Base-by-base conservation (phyloP, 2,888 invertebrate genomes). In the Gryllus longicercus region DNA sequence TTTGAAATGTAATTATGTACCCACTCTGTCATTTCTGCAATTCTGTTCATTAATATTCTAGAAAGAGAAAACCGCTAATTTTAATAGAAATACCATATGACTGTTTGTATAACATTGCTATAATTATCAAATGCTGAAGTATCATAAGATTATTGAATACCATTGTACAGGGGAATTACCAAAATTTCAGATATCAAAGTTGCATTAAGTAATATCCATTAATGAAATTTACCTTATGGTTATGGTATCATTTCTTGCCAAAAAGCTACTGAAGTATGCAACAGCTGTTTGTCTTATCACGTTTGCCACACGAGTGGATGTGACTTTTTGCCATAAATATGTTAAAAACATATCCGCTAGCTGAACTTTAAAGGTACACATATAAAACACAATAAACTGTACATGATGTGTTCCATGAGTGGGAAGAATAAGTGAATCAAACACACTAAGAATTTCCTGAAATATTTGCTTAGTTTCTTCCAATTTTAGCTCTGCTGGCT, bases 341-440 rank as follows among this genome's bases (percentile, higher is more conserved):
- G 91, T 91, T 25, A 94, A 85, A 86, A 95, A 95, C 38, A 89
- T 90, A 83, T 93, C 92, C 2, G 89, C 87, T 83, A 91, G 86
- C 50, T 87, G 85, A 4, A 87, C 84, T 86, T 92, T 92, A 82
- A 93, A 90, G 84, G 92, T 92, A 86, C 93, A 92, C 81, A 94
- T 87, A 84, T 93, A 91, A 86, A 95, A 95, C 86, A 95, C 88
- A 11, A 93, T 85, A 86, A 93, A 96, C 86, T 95, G 96, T 2
- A 93, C 90, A 86, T 95, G 94, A 85, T 92, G 91, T 5, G 93
- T 94, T 50, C 93, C 94, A 87, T 96, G 93, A 1, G 96, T 96
- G 1, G 94, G 94, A 81, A 98, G 87, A 83, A 98, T 91, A 74
- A 94, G 89, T 84, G 91, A 91, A 84, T 97, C 95, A 87, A 97